A percentile compares a stretch with the other conserved stretches of the same genome.
phyloP scores from a whole-genome alignment of 2,113 vertebrate species.

The Podilymbus podiceps region DNA sequence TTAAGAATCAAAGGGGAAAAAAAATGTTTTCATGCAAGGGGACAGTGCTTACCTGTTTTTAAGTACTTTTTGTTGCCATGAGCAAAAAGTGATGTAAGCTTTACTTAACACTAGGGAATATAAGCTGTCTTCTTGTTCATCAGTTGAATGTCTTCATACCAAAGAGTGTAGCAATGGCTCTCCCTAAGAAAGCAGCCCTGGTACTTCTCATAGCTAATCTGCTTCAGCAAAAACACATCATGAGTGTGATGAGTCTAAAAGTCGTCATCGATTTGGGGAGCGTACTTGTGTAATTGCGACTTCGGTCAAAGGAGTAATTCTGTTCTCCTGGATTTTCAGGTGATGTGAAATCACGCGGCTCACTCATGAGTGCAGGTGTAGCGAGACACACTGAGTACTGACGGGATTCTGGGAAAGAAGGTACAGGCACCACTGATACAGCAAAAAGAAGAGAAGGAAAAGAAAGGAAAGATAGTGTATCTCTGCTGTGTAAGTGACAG shows the following conservation, averaged over 20 bases:
- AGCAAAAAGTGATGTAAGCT: not conserved
- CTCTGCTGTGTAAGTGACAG: not conserved
- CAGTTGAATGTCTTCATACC: not conserved
- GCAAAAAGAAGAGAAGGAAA: not conserved
- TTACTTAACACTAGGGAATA: not conserved
- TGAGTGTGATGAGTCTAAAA: not conserved
- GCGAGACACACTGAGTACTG: not conserved
- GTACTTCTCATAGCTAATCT: not conserved
- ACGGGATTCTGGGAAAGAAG: not conserved
- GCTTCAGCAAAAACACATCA: not conserved
- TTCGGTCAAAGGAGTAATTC: not conserved
- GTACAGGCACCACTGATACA: not conserved
- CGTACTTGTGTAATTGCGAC: too few species aligned
- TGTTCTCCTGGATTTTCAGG: not conserved
- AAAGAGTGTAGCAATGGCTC: not conserved
- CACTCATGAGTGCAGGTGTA: not conserved
- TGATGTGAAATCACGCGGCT: not conserved
- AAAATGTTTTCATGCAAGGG: not conserved
- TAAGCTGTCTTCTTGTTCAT: not conserved
- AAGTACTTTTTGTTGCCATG: not conserved
- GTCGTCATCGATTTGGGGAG: not conserved
- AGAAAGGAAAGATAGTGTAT: not conserved
- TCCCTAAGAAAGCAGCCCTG: not conserved
- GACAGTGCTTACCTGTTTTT: not conserved
- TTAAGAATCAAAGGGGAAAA: not conserved